Evolutionary conservation across 2,888 invertebrate species (phyloP), one percentile per base, ranked within the genome.

Genomic region (Malthinus flaveolus): DNA sequence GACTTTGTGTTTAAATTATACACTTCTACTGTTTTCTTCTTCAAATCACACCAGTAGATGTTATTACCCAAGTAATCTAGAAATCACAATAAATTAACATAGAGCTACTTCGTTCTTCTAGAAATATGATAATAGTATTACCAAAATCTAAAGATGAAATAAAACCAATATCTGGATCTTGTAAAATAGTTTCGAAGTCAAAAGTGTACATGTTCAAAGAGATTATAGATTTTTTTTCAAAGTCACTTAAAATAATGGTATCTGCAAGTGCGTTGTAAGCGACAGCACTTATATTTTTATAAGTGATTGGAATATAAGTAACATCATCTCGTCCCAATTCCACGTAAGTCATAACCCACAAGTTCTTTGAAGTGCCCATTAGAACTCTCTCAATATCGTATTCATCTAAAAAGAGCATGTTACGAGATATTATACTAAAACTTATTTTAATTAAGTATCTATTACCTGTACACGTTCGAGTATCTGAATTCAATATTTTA

Each of bases 41-140:
- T 82, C 0, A 81, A 79, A 73, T 93, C 90, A 55, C 87, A 79
- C 79, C 90, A 85, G 74, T 92, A 94, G 0, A 94, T 75, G 64
- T 87, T 87, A 59, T 90, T 87, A 0, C 89, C 85, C 7, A 85
- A 79, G 65, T 85, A 82, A 79, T 93, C 93, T 88, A 42, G 49
- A 57, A n/a, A n/a, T 3, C 34, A 3, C n/a, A 5, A 34, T 34
- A 34, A 34, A n/a, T n/a, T n/a, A n/a, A 34, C 3, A n/a, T 34
- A 7, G 3, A n/a, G 10, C 3, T 5, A 5, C 9, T 32, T 45
- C 8, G 10, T 5, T 34, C 9, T 32, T 45, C 8, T 9, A 7
- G 32, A 32, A 32, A 46, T 0, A 42, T n/a, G n/a, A n/a, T n/a
- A n/a, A n/a, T n/a, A 12, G 9, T 8, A 15, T 76, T 73, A 83